Evolutionary conservation across 2,888 invertebrate species (phyloP).

Genomic region (Trilocha varians): DNA sequence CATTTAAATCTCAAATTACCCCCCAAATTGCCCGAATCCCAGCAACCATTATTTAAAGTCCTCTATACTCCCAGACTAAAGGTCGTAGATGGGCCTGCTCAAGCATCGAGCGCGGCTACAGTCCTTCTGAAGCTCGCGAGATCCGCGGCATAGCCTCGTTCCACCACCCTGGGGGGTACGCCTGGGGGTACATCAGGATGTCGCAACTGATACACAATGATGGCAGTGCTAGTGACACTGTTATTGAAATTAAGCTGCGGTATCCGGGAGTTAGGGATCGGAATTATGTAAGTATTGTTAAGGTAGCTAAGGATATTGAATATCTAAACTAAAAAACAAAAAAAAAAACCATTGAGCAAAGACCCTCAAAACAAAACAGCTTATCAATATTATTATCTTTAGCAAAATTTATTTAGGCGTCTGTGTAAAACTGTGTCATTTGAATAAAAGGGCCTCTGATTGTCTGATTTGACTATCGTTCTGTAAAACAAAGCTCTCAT

Average conservation of each 20-base stretch:
- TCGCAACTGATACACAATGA: slow-evolving; percentile 91
- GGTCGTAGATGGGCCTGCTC: slow-evolving; percentile 87
- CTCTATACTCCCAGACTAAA: slow-evolving; percentile 51
- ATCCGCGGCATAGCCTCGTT: slow-evolving; percentile 91
- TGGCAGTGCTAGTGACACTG: slow-evolving; percentile 89
- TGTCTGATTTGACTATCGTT: no score
- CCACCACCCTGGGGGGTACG: slow-evolving; percentile 89
- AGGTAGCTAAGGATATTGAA: background rate
- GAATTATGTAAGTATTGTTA: slow-evolving; percentile 74
- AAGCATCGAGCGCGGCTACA: slow-evolving; percentile 88
- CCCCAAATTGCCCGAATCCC: no score
- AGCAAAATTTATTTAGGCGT: no score
- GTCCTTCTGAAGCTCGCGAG: slow-evolving; percentile 89
- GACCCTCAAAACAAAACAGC: no score
- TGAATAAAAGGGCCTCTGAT: no score
- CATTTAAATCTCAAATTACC: no score
- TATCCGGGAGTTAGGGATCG: slow-evolving; percentile 89
- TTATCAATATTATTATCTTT: no score
- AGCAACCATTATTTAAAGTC: no score
- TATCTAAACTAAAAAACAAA: background rate
- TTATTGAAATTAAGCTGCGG: slow-evolving; percentile 90
- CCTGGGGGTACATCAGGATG: slow-evolving; percentile 89
- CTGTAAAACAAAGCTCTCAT: no score
- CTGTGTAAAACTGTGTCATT: no score
- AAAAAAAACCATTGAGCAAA: no score